phyloP scores from a whole-genome alignment of 1,140 invertebrate genomes.

The Aethina tumida region DNA sequence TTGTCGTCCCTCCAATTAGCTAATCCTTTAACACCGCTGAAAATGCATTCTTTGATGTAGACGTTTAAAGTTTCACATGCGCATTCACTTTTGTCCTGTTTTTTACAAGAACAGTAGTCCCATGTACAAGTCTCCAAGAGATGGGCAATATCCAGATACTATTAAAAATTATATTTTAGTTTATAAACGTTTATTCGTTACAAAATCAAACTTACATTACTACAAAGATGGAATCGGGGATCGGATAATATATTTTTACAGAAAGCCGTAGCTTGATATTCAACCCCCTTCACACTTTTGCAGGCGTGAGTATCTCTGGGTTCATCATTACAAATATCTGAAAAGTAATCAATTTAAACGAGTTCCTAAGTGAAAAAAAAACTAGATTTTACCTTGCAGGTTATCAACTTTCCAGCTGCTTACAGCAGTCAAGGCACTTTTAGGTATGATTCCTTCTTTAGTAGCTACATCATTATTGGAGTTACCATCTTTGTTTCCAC shows the following conservation, averaged over 20 bases:
- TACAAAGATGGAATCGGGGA: constrained; percentile 51
- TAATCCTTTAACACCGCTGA: constrained; percentile 50
- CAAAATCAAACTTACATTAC: constrained; percentile 37
- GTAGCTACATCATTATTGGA: constrained; percentile 57
- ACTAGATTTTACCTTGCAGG: constrained; percentile 44
- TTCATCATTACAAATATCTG: constrained; percentile 50
- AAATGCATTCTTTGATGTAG: constrained; percentile 63
- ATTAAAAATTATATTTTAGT: constrained; percentile 17
- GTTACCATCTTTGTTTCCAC: constrained; percentile 65
- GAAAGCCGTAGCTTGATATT: constrained; percentile 45
- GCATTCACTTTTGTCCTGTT: constrained; percentile 48
- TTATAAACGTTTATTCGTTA: constrained; percentile 1
- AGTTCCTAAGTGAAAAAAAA: not conserved
- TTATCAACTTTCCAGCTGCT: constrained; percentile 56
- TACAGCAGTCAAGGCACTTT: constrained; percentile 44
- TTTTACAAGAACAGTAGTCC: constrained; percentile 65
- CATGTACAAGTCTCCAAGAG: constrained; percentile 57
- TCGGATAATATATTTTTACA: constrained; percentile 54
- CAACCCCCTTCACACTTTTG: constrained; percentile 27
- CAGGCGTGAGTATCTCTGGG: constrained; percentile 44
- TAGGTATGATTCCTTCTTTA: constrained; percentile 42
- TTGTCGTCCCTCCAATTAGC: constrained; percentile 61
- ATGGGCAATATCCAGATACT: constrained; percentile 45
- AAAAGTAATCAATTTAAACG: constrained; percentile 18
- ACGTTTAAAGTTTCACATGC: constrained; percentile 67